These are phyloP conservation scores for Drosophila meridiana DNA, from an alignment of 2,888 invertebrate species.

Conservation along the genomic window DNA sequence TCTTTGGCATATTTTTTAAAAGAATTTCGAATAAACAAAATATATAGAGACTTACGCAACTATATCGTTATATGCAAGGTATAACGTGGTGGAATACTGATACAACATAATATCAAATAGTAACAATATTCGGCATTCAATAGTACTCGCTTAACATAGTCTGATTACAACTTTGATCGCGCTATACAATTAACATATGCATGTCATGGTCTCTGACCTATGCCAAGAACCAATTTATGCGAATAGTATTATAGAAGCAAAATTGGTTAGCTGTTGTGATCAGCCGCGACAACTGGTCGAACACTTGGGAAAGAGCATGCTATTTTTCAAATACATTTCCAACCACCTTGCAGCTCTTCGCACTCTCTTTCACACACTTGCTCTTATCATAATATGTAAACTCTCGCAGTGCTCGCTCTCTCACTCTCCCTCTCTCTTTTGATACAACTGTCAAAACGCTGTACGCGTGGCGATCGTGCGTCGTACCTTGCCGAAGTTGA, in stretches of 20 bases:
- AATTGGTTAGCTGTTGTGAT: slow-evolving; percentile 32
- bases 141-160: neutral
- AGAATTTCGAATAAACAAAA: neutral
- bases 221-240: slow-evolving; percentile 47
- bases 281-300: neutral
- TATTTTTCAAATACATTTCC: neutral
- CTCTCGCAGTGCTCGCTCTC: neutral
- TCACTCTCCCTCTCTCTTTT: neutral
- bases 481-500: neutral
- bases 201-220: slow-evolving; percentile 59
- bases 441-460: slow-evolving; percentile 5
- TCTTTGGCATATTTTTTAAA: neutral
- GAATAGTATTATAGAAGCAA: slow-evolving; percentile 16
- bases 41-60: neutral
- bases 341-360: slow-evolving; percentile 36
- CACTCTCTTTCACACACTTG: neutral
- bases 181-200: slow-evolving; percentile 34
- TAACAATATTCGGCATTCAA: too few species aligned
- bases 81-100: neutral
- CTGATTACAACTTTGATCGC: neutral
- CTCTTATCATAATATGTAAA: neutral
- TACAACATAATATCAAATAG: neutral
- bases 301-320: slow-evolving; percentile 32
- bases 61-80: neutral
- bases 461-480: slow-evolving; percentile 69